phyloP scores from a whole-genome alignment of 1,140 invertebrate genomes.

The Arion vulgaris region DNA sequence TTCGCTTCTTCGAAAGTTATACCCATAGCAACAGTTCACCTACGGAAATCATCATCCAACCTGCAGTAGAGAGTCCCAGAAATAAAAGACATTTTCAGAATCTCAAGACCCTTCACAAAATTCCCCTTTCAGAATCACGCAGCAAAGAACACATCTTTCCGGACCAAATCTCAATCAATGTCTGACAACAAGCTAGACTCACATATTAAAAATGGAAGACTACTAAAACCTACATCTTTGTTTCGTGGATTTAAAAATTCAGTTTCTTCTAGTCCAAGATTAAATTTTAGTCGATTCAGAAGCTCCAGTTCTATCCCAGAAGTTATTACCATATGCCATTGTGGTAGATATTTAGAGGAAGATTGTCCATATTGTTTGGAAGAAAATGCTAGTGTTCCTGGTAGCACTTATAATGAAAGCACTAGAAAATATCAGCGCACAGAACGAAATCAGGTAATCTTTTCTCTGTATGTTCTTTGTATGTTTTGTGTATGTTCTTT shows the following conservation, averaged over 20 bases:
- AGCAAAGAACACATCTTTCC: background rate
- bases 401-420: too few species aligned
- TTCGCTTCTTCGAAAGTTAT: slow-evolving; percentile 11
- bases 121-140: too few species aligned
- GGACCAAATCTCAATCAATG: background rate
- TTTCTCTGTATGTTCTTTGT: too few species aligned
- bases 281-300: slow-evolving; percentile 20
- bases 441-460: too few species aligned
- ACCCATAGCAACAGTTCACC: background rate
- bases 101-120: background rate
- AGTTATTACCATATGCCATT: background rate
- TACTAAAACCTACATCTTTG: background rate
- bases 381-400: too few species aligned
- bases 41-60: background rate
- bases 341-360: background rate
- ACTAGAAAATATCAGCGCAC: too few species aligned
- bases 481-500: too few species aligned
- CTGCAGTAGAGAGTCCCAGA: background rate
- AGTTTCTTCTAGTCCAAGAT: background rate
- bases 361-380: background rate
- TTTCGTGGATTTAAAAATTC: background rate
- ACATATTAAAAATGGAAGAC: background rate
- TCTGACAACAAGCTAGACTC: background rate
- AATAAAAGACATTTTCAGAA: background rate
- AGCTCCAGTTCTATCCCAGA: slow-evolving; percentile 7